phyloP scores from a whole-genome alignment of 2,888 invertebrate species.

The Noctua janthe region DNA sequence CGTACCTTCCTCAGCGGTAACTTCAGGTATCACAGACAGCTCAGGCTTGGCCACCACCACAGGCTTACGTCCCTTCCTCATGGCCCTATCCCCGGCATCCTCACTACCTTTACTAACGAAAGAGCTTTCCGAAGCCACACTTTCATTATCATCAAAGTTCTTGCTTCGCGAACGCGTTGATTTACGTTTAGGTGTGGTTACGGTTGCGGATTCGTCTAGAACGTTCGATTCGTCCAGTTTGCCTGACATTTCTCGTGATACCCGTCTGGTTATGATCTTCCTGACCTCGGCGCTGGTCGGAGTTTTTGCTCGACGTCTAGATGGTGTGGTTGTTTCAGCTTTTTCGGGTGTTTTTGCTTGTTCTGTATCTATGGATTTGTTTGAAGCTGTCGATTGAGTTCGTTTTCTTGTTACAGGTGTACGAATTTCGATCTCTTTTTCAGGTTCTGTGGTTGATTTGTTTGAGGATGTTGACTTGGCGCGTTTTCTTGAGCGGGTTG shows the following conservation, averaged over 20 bases:
- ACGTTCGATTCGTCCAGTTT: constrained; percentile 76
- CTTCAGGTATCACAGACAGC: constrained; percentile 86
- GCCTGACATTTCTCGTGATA: constrained; percentile 82
- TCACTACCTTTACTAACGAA: constrained; percentile 77
- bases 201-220: constrained; percentile 72
- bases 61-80: constrained; percentile 80
- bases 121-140: constrained; percentile 81
- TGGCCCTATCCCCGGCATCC: constrained; percentile 71
- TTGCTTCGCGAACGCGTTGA: constrained; percentile 74
- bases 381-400: constrained; percentile 77
- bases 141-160: constrained; percentile 81
- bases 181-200: constrained; percentile 79
- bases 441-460: constrained; percentile 61
- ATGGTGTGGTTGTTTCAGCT: constrained; percentile 63
- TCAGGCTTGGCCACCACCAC: constrained; percentile 81
- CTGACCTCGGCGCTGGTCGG: constrained; percentile 81
- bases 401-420: constrained; percentile 81
- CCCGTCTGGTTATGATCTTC: constrained; percentile 82
- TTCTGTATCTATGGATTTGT: constrained; percentile 74
- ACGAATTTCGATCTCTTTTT: constrained; percentile 65
- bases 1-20: constrained; percentile 76
- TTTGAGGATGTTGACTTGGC: constrained; percentile 73
- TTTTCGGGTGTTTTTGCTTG: constrained; percentile 74
- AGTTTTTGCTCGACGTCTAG: constrained; percentile 76
- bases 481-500: constrained; percentile 67